Base-by-base conservation (phyloP, 2,888 invertebrate genomes). In the Agrotis puta region DNA sequence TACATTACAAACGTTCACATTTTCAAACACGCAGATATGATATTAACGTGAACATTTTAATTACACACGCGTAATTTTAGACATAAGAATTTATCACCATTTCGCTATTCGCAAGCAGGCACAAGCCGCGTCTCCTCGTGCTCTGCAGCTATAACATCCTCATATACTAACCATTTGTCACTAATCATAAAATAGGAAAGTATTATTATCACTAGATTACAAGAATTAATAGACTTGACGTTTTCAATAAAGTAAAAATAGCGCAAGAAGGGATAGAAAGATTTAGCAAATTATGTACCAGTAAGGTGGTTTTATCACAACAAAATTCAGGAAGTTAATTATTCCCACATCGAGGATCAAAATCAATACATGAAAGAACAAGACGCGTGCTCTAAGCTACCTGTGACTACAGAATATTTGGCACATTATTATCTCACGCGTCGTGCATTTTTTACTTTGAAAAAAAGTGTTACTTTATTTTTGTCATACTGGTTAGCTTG, bases 381-480 rank as follows among this genome's bases (percentile, higher is more conserved):
- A 76, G 75, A 82, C 64, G 77, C 71, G 85, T 83, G 88, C 86
- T 84, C 84, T 88, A 89, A 87, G 86, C 91, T 91, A 91, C 83
- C 87, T 85, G 90, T 87, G 88, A 92, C 94, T 95, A 95, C 92
- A 88, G 82, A 94, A 95, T 94, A 95, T 95, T 95, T 95, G 95
- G 95, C 95, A 95, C 95, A 94, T 90, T 88, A 86, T 90, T 88
- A 85, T 85, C 79, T 81, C 72, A 81, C 77, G 79, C 85, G 81
- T 79, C 87, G 84, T 85, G 84, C 85, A 84, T 88, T 85, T 86
- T 86, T 84, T 83, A 86, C 84, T 82, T 72, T 64, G 39, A 71
- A 64, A 48, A 63, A 61, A 68, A 33, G 59, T 77, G 48, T 64
- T 33, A 62, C 18, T n/a, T 57, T 59, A 58, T 51, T 69, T 51